A percentile compares a stretch with the other conserved stretches of the same genome.
Evolutionary conservation across 2,797 vertebrate genomes (phyloP).

Genomic region (Takifugu rubripes): DNA sequence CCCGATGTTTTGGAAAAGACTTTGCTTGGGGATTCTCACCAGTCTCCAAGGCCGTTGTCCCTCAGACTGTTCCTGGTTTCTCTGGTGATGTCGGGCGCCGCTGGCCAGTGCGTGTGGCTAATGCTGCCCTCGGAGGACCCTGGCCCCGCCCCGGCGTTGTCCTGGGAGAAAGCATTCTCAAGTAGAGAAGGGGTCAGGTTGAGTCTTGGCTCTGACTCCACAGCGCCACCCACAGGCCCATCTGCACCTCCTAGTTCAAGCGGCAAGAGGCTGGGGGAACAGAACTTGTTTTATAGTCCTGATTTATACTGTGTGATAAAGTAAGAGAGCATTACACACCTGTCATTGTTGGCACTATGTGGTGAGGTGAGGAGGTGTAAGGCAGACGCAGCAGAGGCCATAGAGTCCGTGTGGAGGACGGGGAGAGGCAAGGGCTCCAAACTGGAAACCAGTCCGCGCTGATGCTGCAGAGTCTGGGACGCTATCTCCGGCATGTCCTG

Average conservation of each 20-base stretch:
- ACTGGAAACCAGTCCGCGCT: conserved; percentile 53
- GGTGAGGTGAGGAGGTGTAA: conserved; percentile 88
- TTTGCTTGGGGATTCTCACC: conserved; percentile 66
- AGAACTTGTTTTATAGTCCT: too few species aligned
- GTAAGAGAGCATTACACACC: conserved; percentile 38
- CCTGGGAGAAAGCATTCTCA: conserved; percentile 87
- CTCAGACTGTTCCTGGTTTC: conserved; percentile 91
- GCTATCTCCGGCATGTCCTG: conserved; percentile 97
- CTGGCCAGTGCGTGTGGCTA: conserved; percentile 87
- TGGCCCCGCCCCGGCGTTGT: conserved; percentile 66
- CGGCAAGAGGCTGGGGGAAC: conserved; percentile 70
- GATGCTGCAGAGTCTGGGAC: conserved; percentile 85
- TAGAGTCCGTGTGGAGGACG: conserved; percentile 82
- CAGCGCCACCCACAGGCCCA: conserved; percentile 32
- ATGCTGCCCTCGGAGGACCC: conserved; percentile 71
- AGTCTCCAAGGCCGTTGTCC: conserved; percentile 89
- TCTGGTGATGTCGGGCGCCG: conserved; percentile 95
- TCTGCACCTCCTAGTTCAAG: conserved; percentile 80
- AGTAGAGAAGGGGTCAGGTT: conserved; percentile 84
- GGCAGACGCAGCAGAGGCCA: conserved; percentile 92
- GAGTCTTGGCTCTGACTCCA: conserved; percentile 79
- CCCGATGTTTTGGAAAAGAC: too few species aligned
- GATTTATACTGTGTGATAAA: not conserved
- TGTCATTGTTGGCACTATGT: conserved; percentile 68
- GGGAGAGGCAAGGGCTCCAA: conserved; percentile 68